These are phyloP conservation scores for Epinotia ramella DNA, from an alignment of 2,888 invertebrate species.

Conservation along the genomic window DNA sequence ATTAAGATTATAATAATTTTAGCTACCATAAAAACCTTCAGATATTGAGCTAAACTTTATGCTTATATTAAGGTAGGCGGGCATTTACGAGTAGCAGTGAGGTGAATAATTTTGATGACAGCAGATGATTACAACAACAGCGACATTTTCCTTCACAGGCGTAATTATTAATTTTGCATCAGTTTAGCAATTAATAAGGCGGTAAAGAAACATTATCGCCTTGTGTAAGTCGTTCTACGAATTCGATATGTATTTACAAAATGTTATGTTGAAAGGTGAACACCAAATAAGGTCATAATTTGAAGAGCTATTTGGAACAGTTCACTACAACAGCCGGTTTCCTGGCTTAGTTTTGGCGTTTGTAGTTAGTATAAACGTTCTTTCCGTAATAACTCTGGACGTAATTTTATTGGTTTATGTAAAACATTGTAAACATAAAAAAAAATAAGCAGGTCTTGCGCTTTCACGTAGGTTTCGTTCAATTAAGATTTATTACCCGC, in stretches of 20 bases:
- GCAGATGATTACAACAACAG: neutral
- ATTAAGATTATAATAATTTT: too few relatives aligned
- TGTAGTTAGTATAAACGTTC: conserved; percentile 15
- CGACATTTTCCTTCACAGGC: neutral
- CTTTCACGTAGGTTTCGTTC: conserved; percentile 25
- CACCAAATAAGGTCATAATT: neutral
- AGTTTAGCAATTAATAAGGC: conserved; percentile 4
- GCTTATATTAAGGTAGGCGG: too few relatives aligned
- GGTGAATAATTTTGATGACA: neutral
- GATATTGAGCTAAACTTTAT: too few relatives aligned
- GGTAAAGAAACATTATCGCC: neutral
- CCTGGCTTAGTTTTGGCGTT: neutral
- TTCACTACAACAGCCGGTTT: neutral
- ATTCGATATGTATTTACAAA: neutral
- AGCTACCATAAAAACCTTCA: neutral
- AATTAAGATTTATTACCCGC: conserved; percentile 56
- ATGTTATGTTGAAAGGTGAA: conserved; percentile 7
- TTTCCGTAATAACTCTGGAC: conserved; percentile 14
- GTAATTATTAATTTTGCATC: neutral
- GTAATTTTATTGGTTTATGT: conserved; percentile 24
- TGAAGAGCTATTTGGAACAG: conserved; percentile 1
- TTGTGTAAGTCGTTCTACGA: conserved; percentile 7
- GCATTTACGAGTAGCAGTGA: neutral
- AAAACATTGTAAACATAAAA: neutral
- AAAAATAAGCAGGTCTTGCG: neutral